These are phyloP conservation scores for Chrosomus eos DNA, from an alignment of 2,797 vertebrate species.

Conservation along the genomic window DNA sequence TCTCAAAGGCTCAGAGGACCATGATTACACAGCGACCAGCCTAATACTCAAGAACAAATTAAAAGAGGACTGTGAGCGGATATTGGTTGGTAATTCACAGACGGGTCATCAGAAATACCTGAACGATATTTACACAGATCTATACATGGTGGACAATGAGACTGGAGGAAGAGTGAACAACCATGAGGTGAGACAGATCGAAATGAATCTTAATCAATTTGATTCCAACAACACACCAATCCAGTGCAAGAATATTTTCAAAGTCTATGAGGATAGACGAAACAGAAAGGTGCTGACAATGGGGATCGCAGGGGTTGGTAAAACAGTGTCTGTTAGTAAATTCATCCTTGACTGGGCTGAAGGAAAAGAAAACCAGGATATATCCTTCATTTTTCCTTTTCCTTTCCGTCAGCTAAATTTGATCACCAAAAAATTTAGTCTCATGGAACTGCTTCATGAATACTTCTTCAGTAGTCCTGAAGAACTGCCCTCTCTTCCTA, in stretches of 20 bases:
- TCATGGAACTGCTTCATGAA: too few relatives aligned
- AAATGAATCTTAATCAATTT: too few relatives aligned
- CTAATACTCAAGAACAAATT: background rate
- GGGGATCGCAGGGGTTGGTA: conserved; percentile 3
- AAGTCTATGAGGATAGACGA: background rate
- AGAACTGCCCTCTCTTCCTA: too few relatives aligned
- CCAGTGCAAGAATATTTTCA: background rate
- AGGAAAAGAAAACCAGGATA: background rate
- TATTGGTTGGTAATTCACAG: too few relatives aligned
- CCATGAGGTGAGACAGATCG: background rate
- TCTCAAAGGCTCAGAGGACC: too few relatives aligned
- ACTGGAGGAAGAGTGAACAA: background rate
- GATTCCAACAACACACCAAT: background rate
- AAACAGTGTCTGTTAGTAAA: background rate
- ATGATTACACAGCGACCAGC: too few relatives aligned
- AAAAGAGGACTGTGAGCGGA: too few relatives aligned
- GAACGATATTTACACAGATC: background rate
- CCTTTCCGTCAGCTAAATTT: background rate
- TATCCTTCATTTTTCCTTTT: background rate
- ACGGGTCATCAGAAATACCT: too few relatives aligned
- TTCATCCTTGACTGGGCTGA: conserved; percentile 11
- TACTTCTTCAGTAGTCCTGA: too few relatives aligned
- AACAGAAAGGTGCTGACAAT: conserved; percentile 23
- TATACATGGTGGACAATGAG: conserved; percentile 20
- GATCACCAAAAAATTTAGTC: background rate